These are phyloP conservation scores for Chinchilla lanigera DNA, from an alignment of 2,113 vertebrate species.

Conservation along the genomic window DNA sequence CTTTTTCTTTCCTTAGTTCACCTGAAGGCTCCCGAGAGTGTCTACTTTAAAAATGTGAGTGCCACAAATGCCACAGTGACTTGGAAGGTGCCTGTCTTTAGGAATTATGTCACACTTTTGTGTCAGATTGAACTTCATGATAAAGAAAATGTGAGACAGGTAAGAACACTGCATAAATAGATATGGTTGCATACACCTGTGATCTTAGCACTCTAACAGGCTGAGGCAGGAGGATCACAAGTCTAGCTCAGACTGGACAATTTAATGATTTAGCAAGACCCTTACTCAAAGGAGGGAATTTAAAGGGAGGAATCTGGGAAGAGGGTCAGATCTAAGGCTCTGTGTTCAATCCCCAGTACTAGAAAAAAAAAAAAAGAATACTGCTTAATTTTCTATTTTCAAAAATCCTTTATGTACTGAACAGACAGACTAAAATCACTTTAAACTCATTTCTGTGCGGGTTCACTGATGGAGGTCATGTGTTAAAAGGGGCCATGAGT, in stretches of 20 bases:
- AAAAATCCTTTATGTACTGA: not conserved
- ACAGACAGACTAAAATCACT: not conserved
- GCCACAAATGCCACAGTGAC: slow-evolving; percentile 71
- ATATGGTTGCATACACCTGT: not conserved
- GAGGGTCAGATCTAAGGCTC: not conserved
- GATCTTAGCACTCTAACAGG: not conserved
- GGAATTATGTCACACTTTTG: slow-evolving; percentile 49
- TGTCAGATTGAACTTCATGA: slow-evolving; percentile 82
- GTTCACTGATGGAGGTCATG: not conserved
- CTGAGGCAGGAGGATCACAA: not conserved
- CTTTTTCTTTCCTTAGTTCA: slow-evolving; percentile 80
- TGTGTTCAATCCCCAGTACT: not conserved
- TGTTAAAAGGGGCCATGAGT: not conserved
- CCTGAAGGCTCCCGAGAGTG: slow-evolving; percentile 73
- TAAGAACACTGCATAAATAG: slow-evolving; percentile 65
- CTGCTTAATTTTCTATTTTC: not conserved
- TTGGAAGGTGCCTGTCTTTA: slow-evolving; percentile 74
- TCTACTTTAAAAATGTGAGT: slow-evolving; percentile 49
- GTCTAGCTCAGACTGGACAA: not conserved
- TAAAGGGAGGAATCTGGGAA: not conserved
- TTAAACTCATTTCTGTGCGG: not conserved
- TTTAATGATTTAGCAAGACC: not conserved
- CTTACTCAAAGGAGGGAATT: not conserved
- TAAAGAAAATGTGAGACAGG: slow-evolving; percentile 70
- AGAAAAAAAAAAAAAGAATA: not conserved